Percentiles rank a stretch among this genome's conserved stretches.
These are phyloP conservation scores for Bathynomus jamesi DNA, from an alignment of 1,140 invertebrate species.

Conservation along the genomic window DNA sequence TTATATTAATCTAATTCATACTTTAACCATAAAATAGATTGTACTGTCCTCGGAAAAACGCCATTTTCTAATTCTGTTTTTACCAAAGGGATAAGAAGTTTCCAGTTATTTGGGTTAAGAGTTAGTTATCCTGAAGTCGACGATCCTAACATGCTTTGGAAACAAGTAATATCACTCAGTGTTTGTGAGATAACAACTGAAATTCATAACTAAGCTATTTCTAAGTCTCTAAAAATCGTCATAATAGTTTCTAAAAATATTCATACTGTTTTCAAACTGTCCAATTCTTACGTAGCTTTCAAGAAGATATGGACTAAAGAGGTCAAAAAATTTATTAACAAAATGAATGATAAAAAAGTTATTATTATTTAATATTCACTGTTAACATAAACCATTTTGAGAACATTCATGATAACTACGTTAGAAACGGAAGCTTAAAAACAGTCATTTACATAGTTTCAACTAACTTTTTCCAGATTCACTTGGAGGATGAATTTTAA, in stretches of 20 bases:
- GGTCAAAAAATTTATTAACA: not conserved
- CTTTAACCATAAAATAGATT: too few species aligned
- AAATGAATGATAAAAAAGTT: not conserved
- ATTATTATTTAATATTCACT: not conserved
- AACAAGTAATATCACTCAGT: not conserved
- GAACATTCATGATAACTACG: not conserved
- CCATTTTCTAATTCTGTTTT: too few species aligned
- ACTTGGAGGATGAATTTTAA: conserved; percentile 36
- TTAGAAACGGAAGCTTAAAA: not conserved
- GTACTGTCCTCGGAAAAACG: too few species aligned
- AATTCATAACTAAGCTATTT: not conserved
- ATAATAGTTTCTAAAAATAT: not conserved
- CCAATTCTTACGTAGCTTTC: not conserved
- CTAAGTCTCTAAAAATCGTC: not conserved
- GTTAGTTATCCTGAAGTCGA: not conserved
- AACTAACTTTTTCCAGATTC: conserved; percentile 37
- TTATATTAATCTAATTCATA: too few species aligned
- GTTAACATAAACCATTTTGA: not conserved
- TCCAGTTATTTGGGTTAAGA: too few species aligned
- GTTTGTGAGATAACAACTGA: not conserved
- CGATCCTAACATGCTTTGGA: not conserved
- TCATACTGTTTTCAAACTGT: not conserved
- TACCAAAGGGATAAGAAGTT: too few species aligned
- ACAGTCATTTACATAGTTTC: not conserved
- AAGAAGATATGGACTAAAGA: not conserved